Conservation (phyloP, 37 sponge, comb jelly and placozoan species). For the Theonella swinhoei region DNA sequence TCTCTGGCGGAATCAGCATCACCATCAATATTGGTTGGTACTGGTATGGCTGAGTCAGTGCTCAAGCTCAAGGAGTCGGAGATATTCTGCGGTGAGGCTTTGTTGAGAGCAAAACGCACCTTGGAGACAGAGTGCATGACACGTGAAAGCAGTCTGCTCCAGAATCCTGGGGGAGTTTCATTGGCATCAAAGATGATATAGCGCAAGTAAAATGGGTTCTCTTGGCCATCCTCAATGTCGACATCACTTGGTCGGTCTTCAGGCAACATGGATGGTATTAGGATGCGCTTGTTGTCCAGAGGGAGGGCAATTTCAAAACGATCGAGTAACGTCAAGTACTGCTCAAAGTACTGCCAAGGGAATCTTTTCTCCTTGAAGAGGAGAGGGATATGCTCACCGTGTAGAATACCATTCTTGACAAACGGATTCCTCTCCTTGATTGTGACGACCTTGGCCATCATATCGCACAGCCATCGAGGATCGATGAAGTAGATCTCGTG, state of each 20-base stretch:
- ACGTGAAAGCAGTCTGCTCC: constrained; percentile 87
- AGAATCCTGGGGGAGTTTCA: constrained; percentile 81
- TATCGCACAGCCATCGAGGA: constrained; percentile 91
- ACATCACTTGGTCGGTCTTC: constrained; percentile 44
- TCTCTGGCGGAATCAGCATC: not conserved
- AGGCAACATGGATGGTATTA: constrained; percentile 90
- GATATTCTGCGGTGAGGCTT: not conserved
- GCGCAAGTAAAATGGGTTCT: constrained; percentile 26
- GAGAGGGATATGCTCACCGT: constrained; percentile 49
- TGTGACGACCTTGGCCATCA: constrained; percentile 88
- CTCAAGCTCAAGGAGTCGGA: not conserved
- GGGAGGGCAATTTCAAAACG: constrained; percentile 90
- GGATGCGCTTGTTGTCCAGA: constrained; percentile 73
- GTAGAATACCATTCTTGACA: constrained; percentile 76
- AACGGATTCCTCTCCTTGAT: constrained; percentile 82
- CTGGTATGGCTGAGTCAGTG: not conserved
- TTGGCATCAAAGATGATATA: constrained; percentile 54
- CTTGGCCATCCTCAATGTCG: not conserved
- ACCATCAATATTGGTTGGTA: not conserved
- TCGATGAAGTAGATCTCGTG: constrained; percentile 88
- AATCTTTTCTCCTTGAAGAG: constrained; percentile 76
- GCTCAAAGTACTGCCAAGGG: constrained; percentile 76
- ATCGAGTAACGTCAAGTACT: constrained; percentile 81
- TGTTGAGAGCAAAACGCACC: constrained; percentile 41
- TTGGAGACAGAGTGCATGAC: constrained; percentile 66